These are phyloP conservation scores for Monarcha castaneiventris DNA, from an alignment of 2,113 vertebrate species.

Conservation along the genomic window DNA sequence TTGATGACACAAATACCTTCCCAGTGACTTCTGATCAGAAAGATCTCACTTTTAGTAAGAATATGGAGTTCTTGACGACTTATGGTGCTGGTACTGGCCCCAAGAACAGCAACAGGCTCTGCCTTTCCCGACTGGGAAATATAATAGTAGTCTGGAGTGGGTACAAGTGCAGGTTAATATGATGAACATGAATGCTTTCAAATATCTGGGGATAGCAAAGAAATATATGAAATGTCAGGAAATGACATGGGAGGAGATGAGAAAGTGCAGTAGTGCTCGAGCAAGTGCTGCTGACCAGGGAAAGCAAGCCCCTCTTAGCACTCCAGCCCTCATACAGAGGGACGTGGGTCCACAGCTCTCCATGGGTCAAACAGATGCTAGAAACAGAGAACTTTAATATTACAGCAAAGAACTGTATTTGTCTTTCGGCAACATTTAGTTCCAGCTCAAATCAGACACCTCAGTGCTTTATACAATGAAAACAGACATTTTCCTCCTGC, in stretches of 20 bases:
- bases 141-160: not conserved
- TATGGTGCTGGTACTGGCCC: not conserved
- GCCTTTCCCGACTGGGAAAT: not conserved
- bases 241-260: not conserved
- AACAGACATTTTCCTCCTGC: not conserved
- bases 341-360: not conserved
- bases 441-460: not conserved
- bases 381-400: not conserved
- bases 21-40: not conserved
- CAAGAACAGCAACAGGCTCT: not conserved
- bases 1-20: not conserved
- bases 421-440: not conserved
- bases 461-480: not conserved
- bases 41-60: not conserved
- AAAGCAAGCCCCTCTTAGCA: not conserved
- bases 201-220: not conserved
- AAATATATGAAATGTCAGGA: not conserved
- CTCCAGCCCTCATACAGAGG: not conserved
- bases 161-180: not conserved
- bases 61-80: not conserved
- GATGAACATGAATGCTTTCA: not conserved
- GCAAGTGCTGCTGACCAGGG: not conserved
- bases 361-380: not conserved
- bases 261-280: not conserved
- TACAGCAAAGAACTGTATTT: not conserved